Conservation (phyloP, 2,888 invertebrate species). For the Corbicula japonica region DNA sequence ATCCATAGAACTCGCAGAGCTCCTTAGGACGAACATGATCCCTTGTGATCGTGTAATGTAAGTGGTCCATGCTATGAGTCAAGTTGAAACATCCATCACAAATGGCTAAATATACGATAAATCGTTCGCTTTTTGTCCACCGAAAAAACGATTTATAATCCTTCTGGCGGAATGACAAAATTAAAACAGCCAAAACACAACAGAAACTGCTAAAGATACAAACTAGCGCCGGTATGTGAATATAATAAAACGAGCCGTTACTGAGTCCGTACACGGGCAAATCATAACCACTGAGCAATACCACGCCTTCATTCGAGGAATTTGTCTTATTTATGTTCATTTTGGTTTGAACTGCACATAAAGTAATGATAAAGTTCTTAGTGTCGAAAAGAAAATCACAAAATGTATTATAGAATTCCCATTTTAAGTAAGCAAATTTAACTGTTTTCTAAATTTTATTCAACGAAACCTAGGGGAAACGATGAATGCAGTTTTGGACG, state of each 20-base stretch:
- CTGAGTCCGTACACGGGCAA: constrained; percentile 56
- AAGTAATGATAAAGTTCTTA: too few species aligned
- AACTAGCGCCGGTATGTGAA: constrained; percentile 58
- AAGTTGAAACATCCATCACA: constrained; percentile 40
- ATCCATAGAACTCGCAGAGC: constrained; percentile 41
- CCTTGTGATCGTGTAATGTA: constrained; percentile 28
- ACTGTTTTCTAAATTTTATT: too few species aligned
- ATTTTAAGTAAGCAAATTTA: too few species aligned
- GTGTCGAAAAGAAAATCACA: too few species aligned
- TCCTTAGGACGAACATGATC: constrained; percentile 39
- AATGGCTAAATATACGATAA: constrained; percentile 34
- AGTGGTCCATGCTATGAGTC: constrained; percentile 36
- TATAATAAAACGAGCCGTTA: constrained; percentile 54
- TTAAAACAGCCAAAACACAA: constrained; percentile 31
- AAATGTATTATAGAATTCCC: too few species aligned
- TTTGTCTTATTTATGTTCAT: too few species aligned
- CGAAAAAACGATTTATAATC: constrained; percentile 13
- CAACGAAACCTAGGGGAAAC: too few species aligned
- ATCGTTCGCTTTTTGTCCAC: constrained; percentile 44
- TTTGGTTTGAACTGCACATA: too few species aligned
- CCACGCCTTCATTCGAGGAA: too few species aligned
- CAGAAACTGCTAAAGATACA: constrained; percentile 60
- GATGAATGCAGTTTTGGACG: too few species aligned
- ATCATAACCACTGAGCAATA: constrained; percentile 60
- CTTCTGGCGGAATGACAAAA: constrained; percentile 29